Conservation (phyloP, 2,113 vertebrate species). For the Tetrax tetrax region DNA sequence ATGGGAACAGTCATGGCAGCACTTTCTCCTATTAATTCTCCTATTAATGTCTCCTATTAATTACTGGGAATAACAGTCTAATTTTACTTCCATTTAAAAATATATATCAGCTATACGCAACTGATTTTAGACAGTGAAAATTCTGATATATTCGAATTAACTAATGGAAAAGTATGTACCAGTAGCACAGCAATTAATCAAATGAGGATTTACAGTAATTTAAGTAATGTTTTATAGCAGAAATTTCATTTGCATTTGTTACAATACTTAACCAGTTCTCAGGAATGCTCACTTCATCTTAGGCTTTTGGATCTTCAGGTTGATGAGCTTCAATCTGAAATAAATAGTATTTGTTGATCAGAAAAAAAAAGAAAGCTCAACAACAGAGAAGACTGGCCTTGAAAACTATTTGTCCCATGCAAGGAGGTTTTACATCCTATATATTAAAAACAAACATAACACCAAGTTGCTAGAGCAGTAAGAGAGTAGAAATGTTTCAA, state of each 20-base stretch:
- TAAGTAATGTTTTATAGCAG: background rate
- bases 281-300: background rate
- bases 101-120: background rate
- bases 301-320: background rate
- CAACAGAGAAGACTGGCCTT: background rate
- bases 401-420: background rate
- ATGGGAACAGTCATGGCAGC: background rate
- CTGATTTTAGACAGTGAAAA: background rate
- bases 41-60: background rate
- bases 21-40: too few species aligned
- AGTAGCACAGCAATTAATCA: background rate
- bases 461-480: background rate
- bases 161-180: background rate
- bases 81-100: background rate
- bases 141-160: background rate
- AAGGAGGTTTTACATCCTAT: background rate
- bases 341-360: background rate
- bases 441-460: background rate
- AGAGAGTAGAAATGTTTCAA: background rate
- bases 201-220: background rate
- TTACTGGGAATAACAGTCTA: background rate
- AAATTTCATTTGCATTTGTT: background rate
- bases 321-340: background rate
- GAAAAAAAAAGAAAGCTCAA: background rate
- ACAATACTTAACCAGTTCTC: background rate